These are phyloP conservation scores for Cryptus armator DNA, from an alignment of 2,888 invertebrate genomes.

Conservation along the genomic window DNA sequence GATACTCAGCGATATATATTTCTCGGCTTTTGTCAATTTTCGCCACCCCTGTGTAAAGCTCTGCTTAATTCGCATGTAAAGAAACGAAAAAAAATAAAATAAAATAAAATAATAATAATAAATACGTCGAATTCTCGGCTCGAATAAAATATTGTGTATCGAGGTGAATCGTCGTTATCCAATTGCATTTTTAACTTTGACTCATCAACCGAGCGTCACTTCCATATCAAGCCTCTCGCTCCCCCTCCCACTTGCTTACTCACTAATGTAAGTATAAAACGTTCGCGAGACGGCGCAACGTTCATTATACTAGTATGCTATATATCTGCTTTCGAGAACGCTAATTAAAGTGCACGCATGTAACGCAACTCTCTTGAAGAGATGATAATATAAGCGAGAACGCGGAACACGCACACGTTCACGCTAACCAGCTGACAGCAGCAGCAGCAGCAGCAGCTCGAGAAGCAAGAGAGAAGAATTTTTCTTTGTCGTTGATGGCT, in stretches of 20 bases:
- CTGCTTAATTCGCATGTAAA: background rate
- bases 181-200: conserved; percentile 7
- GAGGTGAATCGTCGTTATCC: background rate
- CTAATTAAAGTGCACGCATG: conserved; percentile 63
- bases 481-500: conserved; percentile 25
- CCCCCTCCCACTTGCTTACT: background rate
- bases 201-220: background rate
- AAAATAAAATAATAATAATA: background rate
- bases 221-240: background rate
- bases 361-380: conserved; percentile 54
- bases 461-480: conserved; percentile 37
- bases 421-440: conserved; percentile 72
- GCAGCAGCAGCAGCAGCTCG: conserved; percentile 29
- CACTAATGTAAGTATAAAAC: conserved; percentile 12
- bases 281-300: conserved; percentile 13
- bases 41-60: background rate
- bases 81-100: background rate
- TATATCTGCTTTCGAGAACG: conserved; percentile 49
- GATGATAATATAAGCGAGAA: conserved; percentile 58
- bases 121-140: background rate
- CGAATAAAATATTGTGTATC: background rate
- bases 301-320: conserved; percentile 1
- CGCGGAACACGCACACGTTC: conserved; percentile 63
- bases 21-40: conserved; percentile 26
- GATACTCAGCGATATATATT: conserved; percentile 28